Base-by-base conservation (phyloP, 2,113 vertebrate genomes). In the Alosa alosa region DNA sequence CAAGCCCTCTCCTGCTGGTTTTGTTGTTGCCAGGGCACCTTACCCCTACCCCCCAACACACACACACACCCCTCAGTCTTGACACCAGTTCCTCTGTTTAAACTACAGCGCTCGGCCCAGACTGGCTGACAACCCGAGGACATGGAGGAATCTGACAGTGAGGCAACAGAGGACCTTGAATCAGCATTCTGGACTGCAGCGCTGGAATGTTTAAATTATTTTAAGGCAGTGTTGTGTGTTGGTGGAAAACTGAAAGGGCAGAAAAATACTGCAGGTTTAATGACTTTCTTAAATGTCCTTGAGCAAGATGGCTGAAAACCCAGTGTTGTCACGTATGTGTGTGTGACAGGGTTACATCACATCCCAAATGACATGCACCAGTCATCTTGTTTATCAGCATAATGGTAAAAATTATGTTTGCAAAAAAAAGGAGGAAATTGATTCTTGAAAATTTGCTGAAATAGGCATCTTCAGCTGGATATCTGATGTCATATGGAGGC, bases 191-290 rank as follows among this genome's bases (percentile, higher is more conserved):
- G 11, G 31, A 0, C 4, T 39, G 25, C 25, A 41, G 17, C 5
- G 31, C 18, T 22, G 20, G 55, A 39, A 78, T 41, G 25, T 4
- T 78, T 39, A 39, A 78, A 78, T 17, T 39, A 31, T 31, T 25
- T 31, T 25, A 68, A 31, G 64, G 64, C 60, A 64, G 25, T 64
- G 6, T 7, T 64, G 88, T 86, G 89, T 91, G 88, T 88, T 88
- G 6, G 25, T 68, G 64, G 50, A 52, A 52, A 60, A 18, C 13
- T 18, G 1, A 18, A 55, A 55, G 3, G 15, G 55, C 50, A 52
- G 50, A 52, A 52, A 52, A 52, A 52, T 15, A 49, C 47, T 49
- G 47, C 8, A 49, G 47, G 7, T 49, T 49, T 17, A 52, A 18
- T 52, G 11, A 49, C 11, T 10, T 49, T 49, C 11, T 49, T 50